Evolutionary conservation across 1,140 invertebrate genomes (phyloP).

Genomic region (Cephus cinctus): DNA sequence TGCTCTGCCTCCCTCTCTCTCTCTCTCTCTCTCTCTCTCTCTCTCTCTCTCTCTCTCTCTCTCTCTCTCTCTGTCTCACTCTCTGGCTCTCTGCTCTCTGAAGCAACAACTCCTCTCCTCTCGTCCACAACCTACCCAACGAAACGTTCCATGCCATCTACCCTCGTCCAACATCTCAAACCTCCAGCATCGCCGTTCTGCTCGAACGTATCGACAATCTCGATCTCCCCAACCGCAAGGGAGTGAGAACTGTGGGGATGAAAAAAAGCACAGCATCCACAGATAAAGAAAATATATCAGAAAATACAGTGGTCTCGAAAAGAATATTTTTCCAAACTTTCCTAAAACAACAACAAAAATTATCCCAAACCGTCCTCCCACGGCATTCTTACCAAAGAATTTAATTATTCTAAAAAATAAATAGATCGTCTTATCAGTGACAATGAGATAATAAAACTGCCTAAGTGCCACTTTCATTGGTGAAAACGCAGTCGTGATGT

Average conservation of each 20-base stretch:
- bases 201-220: slow-evolving; percentile 18
- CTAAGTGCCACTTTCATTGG: too few species aligned
- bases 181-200: slow-evolving; percentile 4
- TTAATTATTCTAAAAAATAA: too few species aligned
- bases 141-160: background rate
- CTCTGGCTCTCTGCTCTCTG: background rate
- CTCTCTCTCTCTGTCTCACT: slow-evolving; percentile 5
- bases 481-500: too few species aligned
- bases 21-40: background rate
- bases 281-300: background rate
- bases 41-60: background rate
- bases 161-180: background rate
- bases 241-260: background rate
- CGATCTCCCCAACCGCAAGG: slow-evolving; percentile 21
- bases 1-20: slow-evolving; percentile 22
- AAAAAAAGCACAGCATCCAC: background rate
- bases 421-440: too few species aligned
- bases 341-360: too few species aligned
- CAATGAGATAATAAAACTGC: too few species aligned
- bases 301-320: too few species aligned
- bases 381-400: too few species aligned
- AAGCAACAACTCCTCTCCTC: slow-evolving; percentile 29
- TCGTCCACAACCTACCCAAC: slow-evolving; percentile 11
- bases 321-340: too few species aligned
- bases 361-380: too few species aligned